Conservation (phyloP, 2,797 vertebrate genomes). For the Mastacembelus armatus region DNA sequence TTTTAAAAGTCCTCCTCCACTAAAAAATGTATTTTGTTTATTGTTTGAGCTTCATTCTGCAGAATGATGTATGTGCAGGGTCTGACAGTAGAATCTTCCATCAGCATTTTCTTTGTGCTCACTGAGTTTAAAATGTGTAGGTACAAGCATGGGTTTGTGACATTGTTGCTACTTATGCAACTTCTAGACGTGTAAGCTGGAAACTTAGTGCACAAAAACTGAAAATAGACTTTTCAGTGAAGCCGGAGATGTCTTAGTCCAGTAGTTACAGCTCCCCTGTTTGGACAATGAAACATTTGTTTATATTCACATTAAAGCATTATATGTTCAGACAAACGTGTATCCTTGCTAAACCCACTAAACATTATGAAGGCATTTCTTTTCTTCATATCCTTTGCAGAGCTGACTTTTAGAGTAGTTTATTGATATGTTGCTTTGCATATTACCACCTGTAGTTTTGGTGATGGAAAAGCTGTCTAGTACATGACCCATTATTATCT, state of each 20-base stretch:
- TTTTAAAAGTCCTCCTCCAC: neutral
- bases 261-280: neutral
- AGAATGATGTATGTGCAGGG: neutral
- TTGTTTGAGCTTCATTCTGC: neutral
- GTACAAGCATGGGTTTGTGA: neutral
- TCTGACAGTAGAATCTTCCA: neutral
- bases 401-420: too few species aligned
- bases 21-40: neutral
- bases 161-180: neutral
- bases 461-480: too few species aligned
- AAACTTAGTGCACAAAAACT: neutral
- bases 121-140: neutral
- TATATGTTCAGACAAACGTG: too few species aligned
- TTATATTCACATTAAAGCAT: neutral
- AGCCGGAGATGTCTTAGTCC: neutral
- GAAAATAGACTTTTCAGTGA: neutral
- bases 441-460: too few species aligned
- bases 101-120: neutral
- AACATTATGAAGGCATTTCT: neutral
- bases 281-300: neutral
- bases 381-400: neutral
- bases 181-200: too few species aligned
- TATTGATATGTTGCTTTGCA: too few species aligned
- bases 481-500: too few species aligned
- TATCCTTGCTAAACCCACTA: neutral